These are phyloP conservation scores for Macrostomum lignano DNA, from an alignment of 1,140 invertebrate genomes.

Conservation along the genomic window DNA sequence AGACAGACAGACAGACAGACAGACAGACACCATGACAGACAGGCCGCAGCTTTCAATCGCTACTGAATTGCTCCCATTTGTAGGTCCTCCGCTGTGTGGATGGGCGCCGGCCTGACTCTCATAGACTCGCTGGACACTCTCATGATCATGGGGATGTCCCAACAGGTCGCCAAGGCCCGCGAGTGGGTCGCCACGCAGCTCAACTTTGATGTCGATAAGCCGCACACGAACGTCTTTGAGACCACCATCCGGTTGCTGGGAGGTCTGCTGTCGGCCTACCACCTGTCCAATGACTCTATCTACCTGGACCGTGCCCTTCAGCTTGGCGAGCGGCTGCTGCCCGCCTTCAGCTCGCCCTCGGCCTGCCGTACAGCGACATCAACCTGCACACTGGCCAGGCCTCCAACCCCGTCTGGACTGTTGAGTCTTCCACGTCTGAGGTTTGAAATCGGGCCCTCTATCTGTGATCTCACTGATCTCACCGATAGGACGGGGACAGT, in stretches of 20 bases:
- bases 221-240: constrained; percentile 83
- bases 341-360: constrained; percentile 76
- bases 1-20: no score
- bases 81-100: no score
- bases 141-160: constrained; percentile 66
- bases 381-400: constrained; percentile 47
- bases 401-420: constrained; percentile 11
- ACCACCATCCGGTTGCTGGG: constrained; percentile 92
- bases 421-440: constrained; percentile 26
- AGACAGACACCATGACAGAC: no score
- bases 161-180: constrained; percentile 58
- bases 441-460: no score
- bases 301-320: neutral
- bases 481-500: no score
- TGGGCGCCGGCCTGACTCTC: constrained; percentile 35
- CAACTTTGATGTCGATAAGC: constrained; percentile 33
- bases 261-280: constrained; percentile 61
- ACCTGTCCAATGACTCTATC: constrained; percentile 52
- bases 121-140: constrained; percentile 76
- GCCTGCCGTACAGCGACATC: constrained; percentile 71
- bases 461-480: no score
- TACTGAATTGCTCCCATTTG: no score
- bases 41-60: no score
- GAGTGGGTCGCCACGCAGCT: constrained; percentile 70
- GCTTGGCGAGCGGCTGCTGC: constrained; percentile 66